Evolutionary conservation across 37 sponge, comb jelly and placozoan genomes (phyloP).

Genomic region (Oopsacas minuta): DNA sequence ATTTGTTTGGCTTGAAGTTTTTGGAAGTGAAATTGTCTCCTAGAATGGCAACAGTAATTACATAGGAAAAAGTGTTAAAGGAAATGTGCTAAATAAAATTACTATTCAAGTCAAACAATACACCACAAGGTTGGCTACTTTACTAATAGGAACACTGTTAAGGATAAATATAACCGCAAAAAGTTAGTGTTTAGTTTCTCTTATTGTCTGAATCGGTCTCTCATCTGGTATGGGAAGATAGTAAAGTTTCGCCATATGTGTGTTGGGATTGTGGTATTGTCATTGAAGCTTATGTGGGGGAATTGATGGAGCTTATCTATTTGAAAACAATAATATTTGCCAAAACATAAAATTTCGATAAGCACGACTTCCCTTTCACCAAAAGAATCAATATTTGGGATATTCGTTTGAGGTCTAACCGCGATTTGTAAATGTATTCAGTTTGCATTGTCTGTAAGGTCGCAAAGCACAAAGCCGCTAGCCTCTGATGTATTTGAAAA

Average conservation of each 20-base stretch:
- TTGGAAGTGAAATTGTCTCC: conserved; percentile 3
- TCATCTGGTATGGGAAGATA: neutral
- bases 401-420: neutral
- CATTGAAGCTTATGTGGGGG: neutral
- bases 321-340: neutral
- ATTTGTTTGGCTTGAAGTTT: neutral
- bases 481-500: neutral
- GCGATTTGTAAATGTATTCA: neutral
- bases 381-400: neutral
- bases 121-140: neutral
- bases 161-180: neutral
- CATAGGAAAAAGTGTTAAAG: neutral
- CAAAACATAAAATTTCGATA: neutral
- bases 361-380: conserved; percentile 8
- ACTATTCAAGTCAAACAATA: conserved; percentile 3
- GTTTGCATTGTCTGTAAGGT: neutral
- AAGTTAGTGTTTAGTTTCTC: neutral
- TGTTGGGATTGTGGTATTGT: neutral
- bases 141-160: neutral
- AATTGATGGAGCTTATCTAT: neutral
- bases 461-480: neutral
- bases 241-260: neutral
- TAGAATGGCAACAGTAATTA: neutral
- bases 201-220: neutral
- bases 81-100: neutral